Evolutionary conservation across 35 echinoderm and acorn worm genomes (phyloP).

Genomic region (Ophioderma brevispina): DNA sequence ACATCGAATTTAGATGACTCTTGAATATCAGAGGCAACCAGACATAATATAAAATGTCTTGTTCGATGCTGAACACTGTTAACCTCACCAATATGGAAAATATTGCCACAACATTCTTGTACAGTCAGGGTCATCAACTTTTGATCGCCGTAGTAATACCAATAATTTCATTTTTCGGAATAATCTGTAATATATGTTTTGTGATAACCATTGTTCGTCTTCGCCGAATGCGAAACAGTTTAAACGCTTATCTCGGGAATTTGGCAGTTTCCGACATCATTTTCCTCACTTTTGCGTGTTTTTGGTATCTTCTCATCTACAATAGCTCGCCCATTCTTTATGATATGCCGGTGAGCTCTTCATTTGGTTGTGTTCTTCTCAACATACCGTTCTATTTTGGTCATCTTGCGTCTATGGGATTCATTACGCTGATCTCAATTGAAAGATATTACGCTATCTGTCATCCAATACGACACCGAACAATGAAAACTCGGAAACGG

Average conservation of each 20-base stretch:
- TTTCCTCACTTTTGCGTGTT: background rate
- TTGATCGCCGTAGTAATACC: background rate
- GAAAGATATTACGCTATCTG: background rate
- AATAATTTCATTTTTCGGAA: background rate
- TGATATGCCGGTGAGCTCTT: background rate
- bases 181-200: background rate
- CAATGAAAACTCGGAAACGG: background rate
- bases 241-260: background rate
- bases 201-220: background rate
- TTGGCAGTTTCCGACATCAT: background rate
- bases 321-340: background rate
- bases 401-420: background rate
- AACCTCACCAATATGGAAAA: background rate
- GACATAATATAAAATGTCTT: too few relatives aligned
- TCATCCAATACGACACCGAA: background rate
- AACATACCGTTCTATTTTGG: conserved; percentile 1
- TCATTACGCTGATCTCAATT: background rate
- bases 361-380: background rate
- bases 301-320: background rate
- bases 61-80: background rate
- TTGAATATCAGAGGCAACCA: too few relatives aligned
- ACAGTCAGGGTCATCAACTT: background rate
- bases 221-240: background rate
- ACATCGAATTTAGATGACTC: too few relatives aligned
- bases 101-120: background rate